A percentile compares a stretch with the other conserved stretches of the same genome.
Evolutionary conservation across 1,140 invertebrate genomes (phyloP).

Genomic region (Aleiodes sp.): DNA sequence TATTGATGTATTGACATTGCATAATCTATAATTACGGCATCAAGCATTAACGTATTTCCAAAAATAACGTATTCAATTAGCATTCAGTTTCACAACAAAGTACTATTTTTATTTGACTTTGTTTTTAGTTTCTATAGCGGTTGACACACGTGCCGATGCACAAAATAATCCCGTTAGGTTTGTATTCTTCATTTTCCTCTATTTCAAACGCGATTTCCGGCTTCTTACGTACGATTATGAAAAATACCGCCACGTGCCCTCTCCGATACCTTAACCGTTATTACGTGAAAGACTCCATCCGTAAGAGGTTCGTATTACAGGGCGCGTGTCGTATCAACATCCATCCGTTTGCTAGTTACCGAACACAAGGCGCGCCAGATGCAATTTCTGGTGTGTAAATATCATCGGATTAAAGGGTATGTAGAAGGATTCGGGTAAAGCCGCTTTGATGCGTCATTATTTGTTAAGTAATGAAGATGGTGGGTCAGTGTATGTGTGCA

Average conservation of each 20-base stretch:
- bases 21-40: too few species aligned
- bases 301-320: slow-evolving; percentile 49
- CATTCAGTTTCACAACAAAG: too few species aligned
- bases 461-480: too few species aligned
- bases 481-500: too few species aligned
- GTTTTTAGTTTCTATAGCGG: too few species aligned
- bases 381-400: not conserved
- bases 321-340: slow-evolving; percentile 29
- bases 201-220: not conserved
- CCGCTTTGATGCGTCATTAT: not conserved
- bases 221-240: not conserved
- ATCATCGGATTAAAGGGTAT: not conserved
- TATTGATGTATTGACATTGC: too few species aligned
- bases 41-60: too few species aligned
- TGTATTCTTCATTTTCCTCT: not conserved
- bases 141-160: not conserved
- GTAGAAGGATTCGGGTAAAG: not conserved
- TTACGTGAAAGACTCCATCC: slow-evolving; percentile 21
- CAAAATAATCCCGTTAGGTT: not conserved
- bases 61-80: too few species aligned
- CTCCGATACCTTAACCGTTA: not conserved
- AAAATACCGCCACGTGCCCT: slow-evolving; percentile 1
- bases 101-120: too few species aligned
- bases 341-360: too few species aligned
- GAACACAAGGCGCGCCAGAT: not conserved